Evolutionary conservation across 1,140 invertebrate genomes (phyloP), one percentile per base, ranked within the genome.

Genomic region (Leptopilina clavipes): DNA sequence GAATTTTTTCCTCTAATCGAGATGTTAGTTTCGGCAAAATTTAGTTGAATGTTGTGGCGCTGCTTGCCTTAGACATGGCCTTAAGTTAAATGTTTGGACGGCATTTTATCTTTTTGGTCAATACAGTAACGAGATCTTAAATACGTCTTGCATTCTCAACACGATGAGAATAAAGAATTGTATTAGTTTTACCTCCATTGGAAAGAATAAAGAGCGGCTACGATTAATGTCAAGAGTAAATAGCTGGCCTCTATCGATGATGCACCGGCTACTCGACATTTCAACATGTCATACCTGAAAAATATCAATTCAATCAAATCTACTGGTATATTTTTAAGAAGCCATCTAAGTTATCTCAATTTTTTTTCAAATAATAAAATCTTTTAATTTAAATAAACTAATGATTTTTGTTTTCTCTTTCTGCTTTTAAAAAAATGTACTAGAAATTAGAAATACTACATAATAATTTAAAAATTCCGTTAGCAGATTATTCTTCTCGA

Each of bases 231-330:
- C 83, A 88, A 78, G 88, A 86, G 85, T 19, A 86, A 54, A 83
- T 81, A 87, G 76, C 91, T 92, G 75, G 91, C 89, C 88, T 93
- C 89, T 25, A 93, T 89, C 7, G 91, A 91, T 0, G 93, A 88
- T 6, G 96, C 96, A 18, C 94, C 96, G 8, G 97, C 97, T 77
- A 98, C 91, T 31, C 98, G 93, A 87, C 98, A 99, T 84, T 96
- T 97, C 85, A 96, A 96, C 94, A 96, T 96, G 86, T 97, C 95
- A 81, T 95, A 97, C 82, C 93, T 93, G 86, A 71, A 89, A 89
- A 43, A 81, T 76, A 71, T 44, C 7, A 1, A 37, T 9, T 54
- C 12, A 54, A 12, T 71, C 40, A 17, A 72, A 65, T 59, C 31
- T 45, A 19, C 37, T 40, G 1, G 7, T 9, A 40, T 40, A 31